Evolutionary conservation across 2,113 vertebrate genomes (phyloP).

Genomic region (Paedocypris sp.): DNA sequence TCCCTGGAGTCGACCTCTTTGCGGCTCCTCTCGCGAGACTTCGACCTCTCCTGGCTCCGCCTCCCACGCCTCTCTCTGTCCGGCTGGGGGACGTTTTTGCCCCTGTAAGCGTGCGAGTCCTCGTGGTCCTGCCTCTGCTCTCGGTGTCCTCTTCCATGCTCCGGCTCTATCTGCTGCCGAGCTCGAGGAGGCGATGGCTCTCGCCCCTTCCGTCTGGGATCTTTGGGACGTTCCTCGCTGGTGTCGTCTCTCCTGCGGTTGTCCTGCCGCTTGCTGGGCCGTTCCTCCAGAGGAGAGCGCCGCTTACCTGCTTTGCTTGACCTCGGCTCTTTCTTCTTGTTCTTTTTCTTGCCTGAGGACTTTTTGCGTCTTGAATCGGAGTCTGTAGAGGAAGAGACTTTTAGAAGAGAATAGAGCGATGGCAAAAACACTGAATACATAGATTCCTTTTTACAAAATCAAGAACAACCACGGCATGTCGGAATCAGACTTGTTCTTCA

Average conservation of each 20-base stretch:
- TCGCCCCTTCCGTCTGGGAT: not conserved
- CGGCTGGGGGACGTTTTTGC: conserved; percentile 44
- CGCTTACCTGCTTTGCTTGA: conserved; percentile 48
- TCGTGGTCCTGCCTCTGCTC: conserved; percentile 19
- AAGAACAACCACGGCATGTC: no score
- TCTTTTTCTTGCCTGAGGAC: conserved; percentile 33
- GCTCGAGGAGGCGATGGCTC: not conserved
- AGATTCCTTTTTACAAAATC: no score
- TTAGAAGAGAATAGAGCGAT: no score
- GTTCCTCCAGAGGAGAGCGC: conserved; percentile 49
- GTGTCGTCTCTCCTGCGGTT: conserved; percentile 38
- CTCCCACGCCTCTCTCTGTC: conserved; percentile 41
- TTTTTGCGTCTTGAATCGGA: conserved; percentile 52
- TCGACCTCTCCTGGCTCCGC: conserved; percentile 54
- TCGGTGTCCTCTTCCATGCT: not conserved
- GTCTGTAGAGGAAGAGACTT: not conserved
- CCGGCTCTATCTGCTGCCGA: conserved; percentile 1
- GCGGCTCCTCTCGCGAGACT: conserved; percentile 52
- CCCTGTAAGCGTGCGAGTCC: conserved; percentile 47
- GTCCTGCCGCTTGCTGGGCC: conserved; percentile 45
- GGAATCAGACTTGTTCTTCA: no score
- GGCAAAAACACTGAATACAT: no score
- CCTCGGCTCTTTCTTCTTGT: conserved; percentile 52
- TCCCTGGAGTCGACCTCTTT: conserved; percentile 45
- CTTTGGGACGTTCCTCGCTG: conserved; percentile 5